These are phyloP conservation scores for Stigmatopora argus DNA, from an alignment of 2,113 vertebrate species.

Conservation along the genomic window DNA sequence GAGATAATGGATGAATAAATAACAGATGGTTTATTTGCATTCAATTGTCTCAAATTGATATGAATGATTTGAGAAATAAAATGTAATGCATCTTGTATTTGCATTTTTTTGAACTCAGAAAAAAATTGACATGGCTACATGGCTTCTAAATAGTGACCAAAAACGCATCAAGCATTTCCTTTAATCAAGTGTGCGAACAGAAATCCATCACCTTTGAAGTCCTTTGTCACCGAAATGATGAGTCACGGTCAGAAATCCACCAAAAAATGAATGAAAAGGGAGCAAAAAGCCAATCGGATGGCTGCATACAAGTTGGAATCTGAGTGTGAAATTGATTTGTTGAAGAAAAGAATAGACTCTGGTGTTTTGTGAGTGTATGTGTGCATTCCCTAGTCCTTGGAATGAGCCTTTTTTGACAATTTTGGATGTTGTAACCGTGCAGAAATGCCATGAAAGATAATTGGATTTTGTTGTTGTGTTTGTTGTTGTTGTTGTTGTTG, in stretches of 20 bases:
- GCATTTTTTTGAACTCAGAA: too few species aligned
- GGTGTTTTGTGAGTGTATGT: not conserved
- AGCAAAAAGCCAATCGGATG: slow-evolving; percentile 24
- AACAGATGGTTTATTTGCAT: too few species aligned
- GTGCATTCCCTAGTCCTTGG: not conserved
- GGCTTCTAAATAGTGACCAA: slow-evolving; percentile 21
- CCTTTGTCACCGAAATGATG: slow-evolving; percentile 14
- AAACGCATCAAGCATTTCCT: slow-evolving; percentile 25
- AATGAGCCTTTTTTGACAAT: not conserved
- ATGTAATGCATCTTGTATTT: too few species aligned
- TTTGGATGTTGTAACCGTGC: not conserved
- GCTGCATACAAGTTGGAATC: slow-evolving; percentile 42
- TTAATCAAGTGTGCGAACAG: slow-evolving; percentile 33
- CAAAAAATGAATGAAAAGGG: slow-evolving; percentile 10
- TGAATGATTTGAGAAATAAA: too few species aligned
- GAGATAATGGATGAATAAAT: too few species aligned
- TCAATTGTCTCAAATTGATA: too few species aligned
- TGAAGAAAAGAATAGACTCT: slow-evolving; percentile 41
- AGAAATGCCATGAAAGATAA: not conserved
- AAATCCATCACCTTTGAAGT: slow-evolving; percentile 36
- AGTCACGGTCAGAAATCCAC: slow-evolving; percentile 42
- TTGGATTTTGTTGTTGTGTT: not conserved
- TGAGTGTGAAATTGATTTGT: slow-evolving; percentile 59
- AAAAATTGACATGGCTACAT: not conserved
- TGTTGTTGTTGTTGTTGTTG: not conserved